Evolutionary conservation across 2,797 vertebrate genomes (phyloP).

Genomic region (Phrynocephalus guinanensis): DNA sequence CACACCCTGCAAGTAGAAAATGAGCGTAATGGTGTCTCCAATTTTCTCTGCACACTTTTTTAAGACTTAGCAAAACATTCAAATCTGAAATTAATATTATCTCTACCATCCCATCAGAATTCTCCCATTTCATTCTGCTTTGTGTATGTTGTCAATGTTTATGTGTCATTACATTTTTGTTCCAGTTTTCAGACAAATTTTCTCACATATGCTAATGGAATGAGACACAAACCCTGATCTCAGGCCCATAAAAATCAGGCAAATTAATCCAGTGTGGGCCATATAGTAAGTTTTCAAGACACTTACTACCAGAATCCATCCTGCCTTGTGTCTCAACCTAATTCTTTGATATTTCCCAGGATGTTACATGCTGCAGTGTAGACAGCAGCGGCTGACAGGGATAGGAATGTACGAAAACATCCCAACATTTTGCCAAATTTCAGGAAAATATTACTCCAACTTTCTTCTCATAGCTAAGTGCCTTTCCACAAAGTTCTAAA

Average conservation of each 20-base stretch:
- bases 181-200: neutral
- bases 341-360: neutral
- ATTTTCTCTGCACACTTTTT: neutral
- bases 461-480: neutral
- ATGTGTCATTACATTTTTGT: slow-evolving; percentile 13
- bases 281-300: slow-evolving; percentile 1
- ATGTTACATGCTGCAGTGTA: neutral
- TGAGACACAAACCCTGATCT: neutral
- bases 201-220: neutral
- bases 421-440: neutral
- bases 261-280: neutral
- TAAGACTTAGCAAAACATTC: neutral
- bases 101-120: neutral
- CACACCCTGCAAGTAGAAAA: neutral
- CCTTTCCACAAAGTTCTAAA: neutral
- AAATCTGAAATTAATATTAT: neutral
- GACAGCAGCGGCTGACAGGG: neutral
- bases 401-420: neutral
- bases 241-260: neutral
- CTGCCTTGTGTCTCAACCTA: neutral
- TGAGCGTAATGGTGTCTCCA: neutral
- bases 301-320: neutral
- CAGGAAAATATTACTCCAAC: too few species aligned
- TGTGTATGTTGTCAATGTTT: neutral
- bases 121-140: neutral